phyloP scores from a whole-genome alignment of 2,113 vertebrate genomes.

The Motacilla tschutschensis region DNA sequence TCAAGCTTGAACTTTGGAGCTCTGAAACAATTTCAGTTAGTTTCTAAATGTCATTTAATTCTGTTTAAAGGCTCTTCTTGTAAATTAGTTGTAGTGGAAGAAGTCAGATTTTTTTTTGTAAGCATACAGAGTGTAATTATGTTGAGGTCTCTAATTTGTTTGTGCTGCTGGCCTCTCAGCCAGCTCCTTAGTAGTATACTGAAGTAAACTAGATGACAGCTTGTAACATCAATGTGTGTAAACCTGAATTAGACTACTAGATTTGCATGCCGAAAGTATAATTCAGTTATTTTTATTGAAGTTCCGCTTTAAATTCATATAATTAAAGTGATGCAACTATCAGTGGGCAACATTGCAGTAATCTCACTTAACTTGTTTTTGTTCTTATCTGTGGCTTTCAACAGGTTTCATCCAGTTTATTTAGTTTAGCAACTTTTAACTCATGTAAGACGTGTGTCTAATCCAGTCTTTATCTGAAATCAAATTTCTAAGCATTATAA shows the following conservation, averaged over 20 bases:
- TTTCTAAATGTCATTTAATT: neutral
- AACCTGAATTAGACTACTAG: neutral
- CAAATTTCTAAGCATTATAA: constrained; percentile 15
- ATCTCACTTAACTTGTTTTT: neutral
- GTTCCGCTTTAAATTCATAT: neutral
- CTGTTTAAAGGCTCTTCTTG: neutral
- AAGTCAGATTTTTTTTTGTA: neutral
- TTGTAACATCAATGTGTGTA: neutral
- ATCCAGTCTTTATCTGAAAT: neutral
- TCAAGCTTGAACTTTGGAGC: neutral
- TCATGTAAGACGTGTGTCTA: neutral
- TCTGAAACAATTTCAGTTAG: neutral
- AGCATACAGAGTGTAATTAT: neutral
- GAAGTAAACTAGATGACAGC: neutral
- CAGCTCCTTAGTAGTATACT: neutral
- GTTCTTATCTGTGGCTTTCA: neutral
- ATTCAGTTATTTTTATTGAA: neutral
- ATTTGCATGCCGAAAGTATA: neutral
- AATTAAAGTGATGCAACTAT: neutral
- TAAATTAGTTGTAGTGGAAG: neutral
- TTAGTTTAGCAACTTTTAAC: neutral
- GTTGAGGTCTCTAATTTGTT: neutral
- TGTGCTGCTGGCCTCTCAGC: neutral
- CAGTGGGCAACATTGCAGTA: neutral
- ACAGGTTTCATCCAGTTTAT: neutral